Base-by-base conservation (phyloP, 2,113 vertebrate species). In the Rhizomys pruinosus region DNA sequence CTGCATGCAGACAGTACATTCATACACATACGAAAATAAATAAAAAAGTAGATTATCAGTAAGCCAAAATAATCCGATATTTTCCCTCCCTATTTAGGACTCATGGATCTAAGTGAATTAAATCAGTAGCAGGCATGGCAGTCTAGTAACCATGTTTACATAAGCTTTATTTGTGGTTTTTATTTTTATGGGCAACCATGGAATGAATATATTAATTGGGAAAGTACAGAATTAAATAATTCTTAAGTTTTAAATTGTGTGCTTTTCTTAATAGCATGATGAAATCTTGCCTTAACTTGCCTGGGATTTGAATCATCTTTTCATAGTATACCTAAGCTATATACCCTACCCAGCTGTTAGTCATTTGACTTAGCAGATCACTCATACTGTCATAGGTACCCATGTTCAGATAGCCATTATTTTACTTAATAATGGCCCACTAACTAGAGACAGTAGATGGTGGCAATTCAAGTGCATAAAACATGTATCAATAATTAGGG, bases 31-130 rank as follows among this genome's bases (percentile, higher is more conserved):
- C n/a, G n/a, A n/a, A n/a, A n/a, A n/a, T n/a, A n/a, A n/a, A n/a
- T n/a, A n/a, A n/a, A n/a, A n/a, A 91, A 94, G 25, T 76, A 86
- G 72, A 95, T 94, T 92, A 89, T 73, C 66, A 93, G 22, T 90
- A 73, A 92, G 15, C 61, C 61, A 71, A 63, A 5, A 34, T 86
- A 61, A 90, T 90, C 74, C 80, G 22, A 44, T 93, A 29, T 39
- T 94, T 66, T 42, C 71, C 27, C 20, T 93, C 19, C 2, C 22
- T 34, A 42, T 89, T 86, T 92, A 77, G 79, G 91, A 91, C 37
- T 16, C 22, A 69, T 47, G 39, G 22, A 55, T 6, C 69, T 73
- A 47, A 90, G 39, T 92, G 68, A 92, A 69, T 73, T 84, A 55
- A 89, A 77, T 84, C 22, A 72, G 52, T 7, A 47, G 1, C 5